A percentile compares a stretch with the other conserved stretches of the same genome.
phyloP scores from a whole-genome alignment of 1,140 invertebrate species.

The Hylaeus volcanicus region DNA sequence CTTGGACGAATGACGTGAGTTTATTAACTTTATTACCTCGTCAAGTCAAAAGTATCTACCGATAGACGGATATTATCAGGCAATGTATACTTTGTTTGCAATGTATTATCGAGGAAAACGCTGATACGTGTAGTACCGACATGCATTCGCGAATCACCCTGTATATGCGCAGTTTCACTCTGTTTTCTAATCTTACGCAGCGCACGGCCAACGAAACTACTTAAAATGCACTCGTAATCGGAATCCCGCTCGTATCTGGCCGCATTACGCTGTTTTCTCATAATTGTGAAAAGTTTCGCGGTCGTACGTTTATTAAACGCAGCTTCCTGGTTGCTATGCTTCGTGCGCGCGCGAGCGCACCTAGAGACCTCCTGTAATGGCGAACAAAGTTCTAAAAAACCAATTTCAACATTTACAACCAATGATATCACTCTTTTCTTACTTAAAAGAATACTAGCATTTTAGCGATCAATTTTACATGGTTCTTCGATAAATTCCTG shows the following conservation, averaged over 20 bases:
- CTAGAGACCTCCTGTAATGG: no score
- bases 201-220: background rate
- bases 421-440: no score
- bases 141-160: background rate
- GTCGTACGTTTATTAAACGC: conserved; percentile 29
- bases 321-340: background rate
- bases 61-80: background rate
- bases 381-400: no score
- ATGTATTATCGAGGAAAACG: no score
- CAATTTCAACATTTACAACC: no score
- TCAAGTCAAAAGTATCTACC: background rate
- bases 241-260: conserved; percentile 16
- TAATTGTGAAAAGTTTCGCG: conserved; percentile 42
- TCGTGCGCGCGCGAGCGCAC: no score
- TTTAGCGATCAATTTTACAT: no score
- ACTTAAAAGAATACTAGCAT: no score
- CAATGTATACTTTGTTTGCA: background rate
- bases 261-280: conserved; percentile 31
- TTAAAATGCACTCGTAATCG: conserved; percentile 35
- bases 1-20: background rate
- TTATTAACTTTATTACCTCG: background rate
- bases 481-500: no score
- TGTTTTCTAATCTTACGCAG: conserved; percentile 1
- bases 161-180: background rate
- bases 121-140: no score